phyloP scores from a whole-genome alignment of 37 sponge, comb jelly and placozoan genomes.

The Chondrilla cf. caribensis region DNA sequence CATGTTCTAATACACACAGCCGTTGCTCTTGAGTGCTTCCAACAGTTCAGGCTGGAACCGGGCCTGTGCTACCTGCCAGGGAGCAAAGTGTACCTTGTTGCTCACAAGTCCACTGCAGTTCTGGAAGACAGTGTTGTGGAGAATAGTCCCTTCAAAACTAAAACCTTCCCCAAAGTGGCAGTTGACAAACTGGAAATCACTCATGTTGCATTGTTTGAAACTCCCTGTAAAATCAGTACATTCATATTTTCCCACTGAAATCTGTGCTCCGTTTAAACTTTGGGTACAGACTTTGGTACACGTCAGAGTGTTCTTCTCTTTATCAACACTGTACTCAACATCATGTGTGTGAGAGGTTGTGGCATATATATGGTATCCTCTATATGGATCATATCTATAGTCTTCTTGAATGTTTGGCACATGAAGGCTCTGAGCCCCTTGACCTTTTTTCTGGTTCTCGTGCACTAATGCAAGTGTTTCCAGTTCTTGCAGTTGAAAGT shows the following conservation, averaged over 20 bases:
- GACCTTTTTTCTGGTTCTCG: too few relatives aligned
- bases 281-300: too few relatives aligned
- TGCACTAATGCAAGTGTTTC: not conserved
- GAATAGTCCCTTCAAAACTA: slow-evolving; percentile 8
- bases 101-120: not conserved
- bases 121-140: not conserved
- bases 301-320: too few relatives aligned
- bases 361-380: too few relatives aligned
- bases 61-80: slow-evolving; percentile 9
- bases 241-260: too few relatives aligned
- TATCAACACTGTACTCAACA: too few relatives aligned
- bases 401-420: too few relatives aligned
- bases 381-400: too few relatives aligned
- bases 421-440: too few relatives aligned
- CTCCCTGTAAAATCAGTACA: not conserved
- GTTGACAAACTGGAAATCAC: not conserved
- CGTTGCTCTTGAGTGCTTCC: slow-evolving; percentile 6
- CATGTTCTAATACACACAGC: not conserved
- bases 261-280: too few relatives aligned
- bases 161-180: not conserved
- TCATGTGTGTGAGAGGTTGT: too few relatives aligned
- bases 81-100: slow-evolving; percentile 18
- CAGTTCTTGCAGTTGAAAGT: slow-evolving; percentile 1
- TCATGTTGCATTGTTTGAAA: not conserved
- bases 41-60: not conserved